phyloP scores from a whole-genome alignment of 1,140 invertebrate genomes.

The Meloidogyne chitwoodi region DNA sequence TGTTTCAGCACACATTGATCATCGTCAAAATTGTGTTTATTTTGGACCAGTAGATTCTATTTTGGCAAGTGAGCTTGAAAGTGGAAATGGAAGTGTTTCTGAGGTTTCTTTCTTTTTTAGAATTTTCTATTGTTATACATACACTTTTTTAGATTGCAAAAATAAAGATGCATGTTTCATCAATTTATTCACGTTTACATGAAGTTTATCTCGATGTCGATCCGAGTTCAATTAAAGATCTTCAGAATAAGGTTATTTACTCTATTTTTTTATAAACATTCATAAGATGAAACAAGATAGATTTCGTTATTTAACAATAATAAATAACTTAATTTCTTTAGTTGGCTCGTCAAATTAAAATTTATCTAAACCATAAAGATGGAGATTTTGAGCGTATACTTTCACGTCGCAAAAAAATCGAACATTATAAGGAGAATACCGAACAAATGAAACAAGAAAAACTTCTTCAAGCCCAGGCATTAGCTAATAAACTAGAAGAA shows the following conservation, averaged over 20 bases:
- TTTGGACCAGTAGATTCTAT: slow-evolving; percentile 50
- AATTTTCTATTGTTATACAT: neutral
- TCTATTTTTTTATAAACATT: neutral
- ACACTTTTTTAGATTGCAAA: slow-evolving; percentile 27
- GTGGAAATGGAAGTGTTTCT: slow-evolving; percentile 32
- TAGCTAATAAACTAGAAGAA: slow-evolving; percentile 49
- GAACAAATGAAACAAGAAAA: slow-evolving; percentile 50
- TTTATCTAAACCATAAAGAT: slow-evolving; percentile 42
- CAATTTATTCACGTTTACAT: slow-evolving; percentile 43
- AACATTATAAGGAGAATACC: slow-evolving; percentile 53
- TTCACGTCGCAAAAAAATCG: slow-evolving; percentile 49
- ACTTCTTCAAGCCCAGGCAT: slow-evolving; percentile 36
- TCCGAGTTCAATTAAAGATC: slow-evolving; percentile 5
- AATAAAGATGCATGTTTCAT: slow-evolving; percentile 45
- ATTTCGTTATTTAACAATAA: too few species aligned
- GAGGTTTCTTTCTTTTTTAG: slow-evolving; percentile 35
- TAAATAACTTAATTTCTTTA: slow-evolving; percentile 1
- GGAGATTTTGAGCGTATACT: slow-evolving; percentile 55
- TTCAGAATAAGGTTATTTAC: slow-evolving; percentile 31
- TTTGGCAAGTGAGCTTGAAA: slow-evolving; percentile 51
- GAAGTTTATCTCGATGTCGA: slow-evolving; percentile 38
- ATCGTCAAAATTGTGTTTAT: slow-evolving; percentile 49
- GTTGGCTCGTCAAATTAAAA: slow-evolving; percentile 37
- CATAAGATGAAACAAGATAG: too few species aligned
- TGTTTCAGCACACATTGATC: slow-evolving; percentile 52